Base-by-base conservation (phyloP, 2,888 invertebrate genomes). In the Nemoura dubitans region DNA sequence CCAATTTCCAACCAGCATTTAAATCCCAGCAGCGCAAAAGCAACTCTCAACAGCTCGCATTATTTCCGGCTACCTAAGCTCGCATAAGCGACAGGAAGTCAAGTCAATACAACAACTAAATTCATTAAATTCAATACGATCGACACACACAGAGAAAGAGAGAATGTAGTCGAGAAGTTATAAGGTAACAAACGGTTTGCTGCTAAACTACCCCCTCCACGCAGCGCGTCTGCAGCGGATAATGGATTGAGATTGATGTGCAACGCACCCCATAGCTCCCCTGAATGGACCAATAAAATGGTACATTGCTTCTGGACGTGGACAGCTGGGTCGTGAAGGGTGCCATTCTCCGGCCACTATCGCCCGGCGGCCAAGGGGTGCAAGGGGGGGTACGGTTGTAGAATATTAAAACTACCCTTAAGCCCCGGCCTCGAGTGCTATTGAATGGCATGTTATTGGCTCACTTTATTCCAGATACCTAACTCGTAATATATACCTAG, bases 231-330 rank as follows among this genome's bases (percentile, higher is more conserved):
- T 59, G 59, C 27, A 83, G 30, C 27, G 86, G 30, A 86, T 87
- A 87, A 87, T 87, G 87, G 87, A 87, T 87, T 82, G 86, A 87
- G 87, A 87, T 86, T 86, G 86, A 87, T 87, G 87, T 77, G 7
- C 59, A 3, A 43, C 76, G 43, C 81, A 26, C 84, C 85, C 86
- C 86, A 76, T 76, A 10, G 85, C 78, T 82, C 59, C 43, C 21
- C 27, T 59, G 87, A 87, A 87, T 87, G 59, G 87, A n/a, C 87
- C 86, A 87, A 87, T 87, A 87, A 87, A 87, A 87, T 84, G 87
- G 86, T 59, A 84, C 87, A 87, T 86, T 87, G 87, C 43, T 81
- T 87, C 80, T 59, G 6, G 59, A 59, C 86, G 78, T 14, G 27
- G 29, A 29, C 78, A 78, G 78, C 78, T 78, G 78, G 59, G 59